A percentile compares a stretch with the other conserved stretches of the same genome.
Conservation (phyloP, 1,140 invertebrate genomes). For the Drosophila leontia region DNA sequence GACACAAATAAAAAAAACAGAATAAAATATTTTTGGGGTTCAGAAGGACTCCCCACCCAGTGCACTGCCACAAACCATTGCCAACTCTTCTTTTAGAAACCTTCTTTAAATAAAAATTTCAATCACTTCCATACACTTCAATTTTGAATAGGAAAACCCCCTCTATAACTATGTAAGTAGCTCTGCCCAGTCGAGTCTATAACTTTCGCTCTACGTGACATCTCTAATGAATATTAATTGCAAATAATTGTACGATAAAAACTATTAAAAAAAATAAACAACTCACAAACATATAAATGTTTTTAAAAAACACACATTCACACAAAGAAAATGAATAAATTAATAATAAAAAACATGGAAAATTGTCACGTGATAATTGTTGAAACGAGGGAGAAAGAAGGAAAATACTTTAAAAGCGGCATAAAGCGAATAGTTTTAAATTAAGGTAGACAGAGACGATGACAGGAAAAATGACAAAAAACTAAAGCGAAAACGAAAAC, state of each 20-base stretch:
- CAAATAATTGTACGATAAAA: slow-evolving; percentile 66
- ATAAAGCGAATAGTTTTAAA: slow-evolving; percentile 74
- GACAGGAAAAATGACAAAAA: slow-evolving; percentile 56
- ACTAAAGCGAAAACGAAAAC: slow-evolving; percentile 18
- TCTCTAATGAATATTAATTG: slow-evolving; percentile 70
- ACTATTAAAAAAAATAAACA: slow-evolving; percentile 27
- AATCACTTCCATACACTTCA: background rate
- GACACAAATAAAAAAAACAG: background rate
- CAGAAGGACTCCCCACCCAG: background rate
- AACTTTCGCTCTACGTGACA: slow-evolving; percentile 61
- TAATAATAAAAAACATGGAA: slow-evolving; percentile 68
- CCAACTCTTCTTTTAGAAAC: background rate
- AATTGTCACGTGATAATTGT: slow-evolving; percentile 84
- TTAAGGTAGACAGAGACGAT: slow-evolving; percentile 57
- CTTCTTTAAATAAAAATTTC: background rate
- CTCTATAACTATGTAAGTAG: slow-evolving; percentile 62
- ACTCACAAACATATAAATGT: slow-evolving; percentile 72
- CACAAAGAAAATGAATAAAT: slow-evolving; percentile 66
- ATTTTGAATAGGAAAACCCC: slow-evolving; percentile 4
- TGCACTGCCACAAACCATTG: slow-evolving; percentile 13
- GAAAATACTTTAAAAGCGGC: slow-evolving; percentile 52
- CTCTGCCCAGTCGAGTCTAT: slow-evolving; percentile 54
- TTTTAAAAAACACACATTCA: slow-evolving; percentile 72
- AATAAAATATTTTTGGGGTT: background rate
- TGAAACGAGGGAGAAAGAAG: slow-evolving; percentile 41